A percentile compares a stretch with the other conserved stretches of the same genome.
Conservation (phyloP, 2,888 invertebrate species). For the Diarsia dahlii region DNA sequence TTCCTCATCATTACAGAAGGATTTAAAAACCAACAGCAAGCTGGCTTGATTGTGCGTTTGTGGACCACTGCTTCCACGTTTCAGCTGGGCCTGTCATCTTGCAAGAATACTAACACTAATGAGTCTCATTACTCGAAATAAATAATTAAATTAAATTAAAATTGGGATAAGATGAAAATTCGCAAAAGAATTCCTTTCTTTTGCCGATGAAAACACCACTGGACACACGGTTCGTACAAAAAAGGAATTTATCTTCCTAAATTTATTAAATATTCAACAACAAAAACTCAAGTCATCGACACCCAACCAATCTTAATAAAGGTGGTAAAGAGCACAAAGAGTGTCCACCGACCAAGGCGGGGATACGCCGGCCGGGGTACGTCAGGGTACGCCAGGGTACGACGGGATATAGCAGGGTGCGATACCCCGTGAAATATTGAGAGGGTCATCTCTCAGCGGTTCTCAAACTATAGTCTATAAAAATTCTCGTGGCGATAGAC, state of each 20-base stretch:
- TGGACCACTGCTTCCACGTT: too few relatives aligned
- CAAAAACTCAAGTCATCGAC: slow-evolving; percentile 51
- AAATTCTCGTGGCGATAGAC: slow-evolving; percentile 39
- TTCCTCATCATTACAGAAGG: not conserved
- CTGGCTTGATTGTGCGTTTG: too few relatives aligned
- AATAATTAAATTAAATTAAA: not conserved
- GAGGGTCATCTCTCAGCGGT: slow-evolving; percentile 77
- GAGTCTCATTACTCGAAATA: too few relatives aligned
- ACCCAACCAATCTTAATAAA: slow-evolving; percentile 68
- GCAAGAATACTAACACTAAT: too few relatives aligned
- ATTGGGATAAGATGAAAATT: not conserved
- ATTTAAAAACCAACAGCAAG: not conserved
- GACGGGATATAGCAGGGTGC: slow-evolving; percentile 68
- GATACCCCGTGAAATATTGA: slow-evolving; percentile 84
- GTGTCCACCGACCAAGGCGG: slow-evolving; percentile 52
- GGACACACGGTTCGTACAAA: not conserved
- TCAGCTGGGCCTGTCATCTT: too few relatives aligned
- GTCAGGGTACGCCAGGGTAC: slow-evolving; percentile 51
- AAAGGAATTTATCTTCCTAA: slow-evolving; percentile 22
- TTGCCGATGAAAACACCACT: not conserved
- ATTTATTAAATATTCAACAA: slow-evolving; percentile 48
- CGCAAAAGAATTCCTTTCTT: not conserved
- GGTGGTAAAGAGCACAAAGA: slow-evolving; percentile 58
- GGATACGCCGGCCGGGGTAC: slow-evolving; percentile 50
- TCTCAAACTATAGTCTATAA: slow-evolving; percentile 74